Evolutionary conservation across 2,888 invertebrate species (phyloP).

Genomic region (Rhaphigaster nebulosa): DNA sequence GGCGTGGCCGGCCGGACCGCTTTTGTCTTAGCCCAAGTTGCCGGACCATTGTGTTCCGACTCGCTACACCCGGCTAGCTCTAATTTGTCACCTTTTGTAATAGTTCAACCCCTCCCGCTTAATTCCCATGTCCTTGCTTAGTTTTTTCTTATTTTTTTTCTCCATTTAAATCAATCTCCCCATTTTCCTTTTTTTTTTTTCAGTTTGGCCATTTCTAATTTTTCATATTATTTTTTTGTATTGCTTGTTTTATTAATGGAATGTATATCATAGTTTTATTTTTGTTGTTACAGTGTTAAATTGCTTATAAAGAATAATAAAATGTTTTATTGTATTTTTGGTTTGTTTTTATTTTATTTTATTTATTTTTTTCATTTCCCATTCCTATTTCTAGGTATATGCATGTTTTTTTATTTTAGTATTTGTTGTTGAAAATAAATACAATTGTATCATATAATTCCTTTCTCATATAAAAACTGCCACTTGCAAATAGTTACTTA

Average conservation of each 20-base stretch:
- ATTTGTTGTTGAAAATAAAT: too few relatives aligned
- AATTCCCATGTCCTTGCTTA: background rate
- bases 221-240: background rate
- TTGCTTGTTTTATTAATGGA: slow-evolving; percentile 3
- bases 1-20: background rate
- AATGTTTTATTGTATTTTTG: slow-evolving; percentile 1
- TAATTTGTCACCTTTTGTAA: slow-evolving; percentile 46
- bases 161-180: background rate
- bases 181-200: background rate
- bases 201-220: background rate
- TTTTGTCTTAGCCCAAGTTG: slow-evolving; percentile 22
- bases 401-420: too few relatives aligned
- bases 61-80: slow-evolving; percentile 23
- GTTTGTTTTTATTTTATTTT: background rate
- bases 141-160: background rate
- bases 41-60: background rate
- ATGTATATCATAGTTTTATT: slow-evolving; percentile 13
- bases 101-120: background rate
- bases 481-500: too few relatives aligned
- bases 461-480: too few relatives aligned
- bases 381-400: too few relatives aligned
- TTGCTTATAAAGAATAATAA: background rate
- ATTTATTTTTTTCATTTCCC: background rate
- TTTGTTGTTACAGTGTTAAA: slow-evolving; percentile 12
- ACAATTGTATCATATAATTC: too few relatives aligned